Conservation (phyloP, 1,140 invertebrate genomes). For the Drosophila parvula region DNA sequence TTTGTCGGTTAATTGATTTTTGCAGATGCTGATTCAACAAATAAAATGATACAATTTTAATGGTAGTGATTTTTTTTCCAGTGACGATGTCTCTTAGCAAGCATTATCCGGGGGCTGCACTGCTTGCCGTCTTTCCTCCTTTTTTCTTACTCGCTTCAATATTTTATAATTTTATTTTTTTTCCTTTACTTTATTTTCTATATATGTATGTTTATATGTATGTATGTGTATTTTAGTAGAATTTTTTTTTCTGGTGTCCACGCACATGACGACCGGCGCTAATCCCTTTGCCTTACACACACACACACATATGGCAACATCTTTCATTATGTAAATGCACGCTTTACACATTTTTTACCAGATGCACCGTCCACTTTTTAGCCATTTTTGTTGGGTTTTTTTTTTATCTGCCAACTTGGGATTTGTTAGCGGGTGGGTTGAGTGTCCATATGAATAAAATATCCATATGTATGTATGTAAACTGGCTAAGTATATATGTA, state of each 20-base stretch:
- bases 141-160: slow-evolving; percentile 78
- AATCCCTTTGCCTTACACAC: slow-evolving; percentile 67
- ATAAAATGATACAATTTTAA: background rate
- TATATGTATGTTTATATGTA: background rate
- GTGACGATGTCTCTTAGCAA: background rate
- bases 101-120: background rate
- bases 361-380: slow-evolving; percentile 41
- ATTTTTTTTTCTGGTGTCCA: slow-evolving; percentile 40
- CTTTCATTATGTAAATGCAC: slow-evolving; percentile 84
- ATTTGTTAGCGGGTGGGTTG: slow-evolving; percentile 52
- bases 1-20: no score
- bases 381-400: slow-evolving; percentile 20
- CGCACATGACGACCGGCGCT: slow-evolving; percentile 75
- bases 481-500: slow-evolving; percentile 28
- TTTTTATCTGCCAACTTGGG: slow-evolving; percentile 55
- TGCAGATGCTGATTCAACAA: background rate
- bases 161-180: slow-evolving; percentile 80
- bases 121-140: slow-evolving; percentile 41
- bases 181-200: slow-evolving; percentile 5
- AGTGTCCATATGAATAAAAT: slow-evolving; percentile 53
- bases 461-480: slow-evolving; percentile 25
- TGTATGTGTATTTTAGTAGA: no score
- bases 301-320: slow-evolving; percentile 65
- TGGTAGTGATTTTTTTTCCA: background rate
- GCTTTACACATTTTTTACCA: slow-evolving; percentile 67